A percentile compares a stretch with the other conserved stretches of the same genome.
These are phyloP conservation scores for Apodemus agrarius DNA, from an alignment of 2,797 vertebrate species.

Conservation along the genomic window DNA sequence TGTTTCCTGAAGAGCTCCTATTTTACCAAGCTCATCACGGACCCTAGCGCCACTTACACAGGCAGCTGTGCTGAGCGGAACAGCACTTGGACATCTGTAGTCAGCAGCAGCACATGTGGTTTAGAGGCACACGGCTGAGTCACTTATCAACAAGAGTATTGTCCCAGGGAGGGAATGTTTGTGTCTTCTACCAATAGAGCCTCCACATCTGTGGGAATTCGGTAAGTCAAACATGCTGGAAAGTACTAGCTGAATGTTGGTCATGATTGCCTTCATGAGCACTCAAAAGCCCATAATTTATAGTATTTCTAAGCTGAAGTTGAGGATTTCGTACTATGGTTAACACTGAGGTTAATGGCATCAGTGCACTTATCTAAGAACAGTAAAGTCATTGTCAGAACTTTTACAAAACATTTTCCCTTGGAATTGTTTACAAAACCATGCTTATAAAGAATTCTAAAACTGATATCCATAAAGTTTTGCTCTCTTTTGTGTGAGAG, in stretches of 20 bases:
- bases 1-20: neutral
- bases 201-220: slow-evolving; percentile 4
- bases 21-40: slow-evolving; percentile 29
- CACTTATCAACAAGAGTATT: slow-evolving; percentile 49
- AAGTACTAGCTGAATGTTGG: neutral
- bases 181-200: slow-evolving; percentile 38
- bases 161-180: slow-evolving; percentile 23
- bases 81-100: neutral
- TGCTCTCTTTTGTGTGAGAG: slow-evolving; percentile 15
- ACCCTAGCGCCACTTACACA: neutral
- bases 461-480: neutral
- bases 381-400: neutral
- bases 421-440: slow-evolving; percentile 25
- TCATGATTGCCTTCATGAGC: neutral
- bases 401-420: neutral
- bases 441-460: neutral
- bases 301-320: neutral
- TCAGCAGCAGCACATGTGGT: neutral
- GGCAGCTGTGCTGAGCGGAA: slow-evolving; percentile 4
- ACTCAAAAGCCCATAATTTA: neutral
- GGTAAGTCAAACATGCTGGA: neutral
- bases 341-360: neutral
- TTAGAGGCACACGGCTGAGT: slow-evolving; percentile 25
- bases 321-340: neutral
- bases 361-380: neutral